Conservation (phyloP, 2,113 vertebrate species). For the Chamaetylas fuelleborni region DNA sequence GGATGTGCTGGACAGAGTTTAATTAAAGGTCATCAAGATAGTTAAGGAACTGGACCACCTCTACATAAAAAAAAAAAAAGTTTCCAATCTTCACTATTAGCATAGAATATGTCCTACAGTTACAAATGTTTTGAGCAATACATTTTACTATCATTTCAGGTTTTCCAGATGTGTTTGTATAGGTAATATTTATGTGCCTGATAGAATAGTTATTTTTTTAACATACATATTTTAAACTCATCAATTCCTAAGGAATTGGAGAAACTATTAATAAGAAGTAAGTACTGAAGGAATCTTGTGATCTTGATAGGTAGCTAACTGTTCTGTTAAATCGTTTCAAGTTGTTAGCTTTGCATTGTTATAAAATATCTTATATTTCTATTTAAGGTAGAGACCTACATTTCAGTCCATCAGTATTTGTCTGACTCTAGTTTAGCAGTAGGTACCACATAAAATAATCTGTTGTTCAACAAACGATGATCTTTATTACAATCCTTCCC, state of each 20-base stretch:
- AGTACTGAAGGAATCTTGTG: neutral
- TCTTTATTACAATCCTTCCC: neutral
- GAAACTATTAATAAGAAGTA: neutral
- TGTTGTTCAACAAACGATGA: neutral
- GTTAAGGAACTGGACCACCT: neutral
- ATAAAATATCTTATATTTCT: neutral
- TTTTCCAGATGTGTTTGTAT: neutral
- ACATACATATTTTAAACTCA: neutral
- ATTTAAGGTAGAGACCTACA: neutral
- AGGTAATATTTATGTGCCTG: neutral
- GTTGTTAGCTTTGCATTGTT: neutral
- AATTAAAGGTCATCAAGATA: neutral
- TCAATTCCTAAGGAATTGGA: neutral
- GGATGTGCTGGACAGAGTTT: neutral
- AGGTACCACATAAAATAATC: neutral
- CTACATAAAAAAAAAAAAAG: neutral
- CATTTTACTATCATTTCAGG: neutral
- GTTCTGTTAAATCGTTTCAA: neutral
- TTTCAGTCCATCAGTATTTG: neutral
- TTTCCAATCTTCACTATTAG: neutral
- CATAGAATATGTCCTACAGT: neutral
- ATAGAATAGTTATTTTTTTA: neutral
- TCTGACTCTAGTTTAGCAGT: neutral
- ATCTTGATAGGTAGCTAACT: neutral
- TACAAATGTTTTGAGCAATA: neutral